These are phyloP conservation scores for Bradypus variegatus DNA, from an alignment of 2,797 vertebrate genomes.

Conservation along the genomic window DNA sequence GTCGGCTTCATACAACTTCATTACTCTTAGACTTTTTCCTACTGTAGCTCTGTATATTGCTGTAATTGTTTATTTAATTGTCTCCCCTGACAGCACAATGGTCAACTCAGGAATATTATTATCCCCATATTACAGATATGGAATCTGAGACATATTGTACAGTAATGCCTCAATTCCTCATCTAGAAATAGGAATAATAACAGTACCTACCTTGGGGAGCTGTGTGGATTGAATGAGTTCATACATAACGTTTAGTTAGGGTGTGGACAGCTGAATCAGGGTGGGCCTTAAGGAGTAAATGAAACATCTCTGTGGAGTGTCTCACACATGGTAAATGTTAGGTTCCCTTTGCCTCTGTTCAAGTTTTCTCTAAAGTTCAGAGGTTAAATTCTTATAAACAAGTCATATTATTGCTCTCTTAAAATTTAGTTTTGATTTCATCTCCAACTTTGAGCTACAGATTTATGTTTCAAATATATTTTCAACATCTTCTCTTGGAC, in stretches of 20 bases:
- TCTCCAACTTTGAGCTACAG: background rate
- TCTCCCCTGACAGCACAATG: background rate
- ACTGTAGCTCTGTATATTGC: background rate
- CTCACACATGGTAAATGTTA: background rate
- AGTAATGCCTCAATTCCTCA: background rate
- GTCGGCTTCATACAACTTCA: background rate
- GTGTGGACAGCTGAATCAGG: no score
- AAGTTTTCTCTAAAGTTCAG: background rate
- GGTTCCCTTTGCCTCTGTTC: background rate
- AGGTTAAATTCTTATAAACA: conserved; percentile 1
- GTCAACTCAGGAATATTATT: background rate
- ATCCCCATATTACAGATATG: background rate
- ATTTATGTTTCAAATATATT: background rate
- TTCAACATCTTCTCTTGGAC: background rate
- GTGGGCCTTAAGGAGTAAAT: background rate
- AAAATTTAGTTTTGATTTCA: background rate
- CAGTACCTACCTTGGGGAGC: background rate
- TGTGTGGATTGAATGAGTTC: background rate
- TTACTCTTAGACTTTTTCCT: background rate
- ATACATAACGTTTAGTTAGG: no score
- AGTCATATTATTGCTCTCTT: background rate
- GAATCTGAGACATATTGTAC: background rate
- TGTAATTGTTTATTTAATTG: background rate
- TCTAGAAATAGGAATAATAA: background rate
- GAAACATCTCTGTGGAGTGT: background rate